phyloP scores from a whole-genome alignment of 2,888 invertebrate species.

The Orthosia incerta region DNA sequence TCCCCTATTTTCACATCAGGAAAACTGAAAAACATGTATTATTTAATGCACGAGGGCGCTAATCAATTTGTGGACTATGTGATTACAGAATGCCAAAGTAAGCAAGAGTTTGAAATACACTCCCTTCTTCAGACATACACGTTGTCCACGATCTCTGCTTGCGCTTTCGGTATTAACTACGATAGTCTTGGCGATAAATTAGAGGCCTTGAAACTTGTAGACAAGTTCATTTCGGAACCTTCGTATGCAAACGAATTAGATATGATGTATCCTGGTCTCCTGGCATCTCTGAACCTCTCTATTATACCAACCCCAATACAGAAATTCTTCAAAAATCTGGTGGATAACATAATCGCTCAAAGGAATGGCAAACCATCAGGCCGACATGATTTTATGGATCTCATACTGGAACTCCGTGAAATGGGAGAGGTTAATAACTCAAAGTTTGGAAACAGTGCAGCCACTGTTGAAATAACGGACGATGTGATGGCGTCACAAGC shows the following conservation, averaged over 20 bases:
- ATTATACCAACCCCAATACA: slow-evolving; percentile 66
- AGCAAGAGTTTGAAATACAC: slow-evolving; percentile 69
- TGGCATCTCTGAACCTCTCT: slow-evolving; percentile 70
- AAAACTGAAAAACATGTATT: slow-evolving; percentile 80
- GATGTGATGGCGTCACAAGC: slow-evolving; percentile 81
- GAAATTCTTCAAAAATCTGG: slow-evolving; percentile 72
- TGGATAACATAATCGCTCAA: slow-evolving; percentile 66
- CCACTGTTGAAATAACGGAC: slow-evolving; percentile 72
- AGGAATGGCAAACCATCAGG: slow-evolving; percentile 72
- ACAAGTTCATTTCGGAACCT: slow-evolving; percentile 53
- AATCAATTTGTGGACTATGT: slow-evolving; percentile 71
- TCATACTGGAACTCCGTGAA: slow-evolving; percentile 74
- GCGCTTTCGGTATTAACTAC: slow-evolving; percentile 75
- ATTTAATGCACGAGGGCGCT: slow-evolving; percentile 72
- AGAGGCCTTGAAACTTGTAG: slow-evolving; percentile 53
- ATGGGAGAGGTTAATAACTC: slow-evolving; percentile 65
- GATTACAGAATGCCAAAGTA: slow-evolving; percentile 37
- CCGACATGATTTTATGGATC: slow-evolving; percentile 79
- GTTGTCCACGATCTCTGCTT: slow-evolving; percentile 72
- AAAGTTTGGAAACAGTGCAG: slow-evolving; percentile 59
- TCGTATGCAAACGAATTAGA: slow-evolving; percentile 66
- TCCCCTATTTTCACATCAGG: slow-evolving; percentile 79
- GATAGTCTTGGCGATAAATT: slow-evolving; percentile 64
- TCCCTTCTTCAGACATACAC: slow-evolving; percentile 72
- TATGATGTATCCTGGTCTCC: slow-evolving; percentile 76